These are phyloP conservation scores for Mirounga angustirostris DNA, from an alignment of 2,113 vertebrate genomes.

Conservation along the genomic window DNA sequence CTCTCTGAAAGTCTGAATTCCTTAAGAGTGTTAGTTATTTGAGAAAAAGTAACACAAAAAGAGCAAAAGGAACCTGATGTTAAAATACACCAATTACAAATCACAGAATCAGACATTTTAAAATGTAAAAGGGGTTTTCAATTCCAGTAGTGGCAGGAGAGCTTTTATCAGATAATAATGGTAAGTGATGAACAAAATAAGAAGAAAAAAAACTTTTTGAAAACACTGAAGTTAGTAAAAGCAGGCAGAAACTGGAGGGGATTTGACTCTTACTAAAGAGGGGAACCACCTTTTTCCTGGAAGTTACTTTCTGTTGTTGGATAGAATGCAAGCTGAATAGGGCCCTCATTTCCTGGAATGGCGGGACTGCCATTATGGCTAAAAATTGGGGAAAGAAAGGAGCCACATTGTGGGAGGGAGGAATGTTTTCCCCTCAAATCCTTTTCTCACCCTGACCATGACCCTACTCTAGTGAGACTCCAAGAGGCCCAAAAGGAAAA, in stretches of 20 bases:
- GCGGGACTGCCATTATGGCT: neutral
- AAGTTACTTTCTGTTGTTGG: neutral
- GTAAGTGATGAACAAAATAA: neutral
- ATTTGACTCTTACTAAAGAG: neutral
- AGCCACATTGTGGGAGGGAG: too few relatives aligned
- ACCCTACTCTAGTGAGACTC: neutral
- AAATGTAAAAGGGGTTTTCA: neutral
- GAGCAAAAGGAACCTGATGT: neutral
- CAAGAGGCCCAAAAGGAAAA: neutral
- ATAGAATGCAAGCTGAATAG: neutral
- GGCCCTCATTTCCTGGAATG: neutral
- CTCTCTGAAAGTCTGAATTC: neutral
- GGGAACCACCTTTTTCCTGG: neutral
- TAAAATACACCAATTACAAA: neutral
- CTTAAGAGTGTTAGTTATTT: neutral
- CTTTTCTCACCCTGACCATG: neutral
- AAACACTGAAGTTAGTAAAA: neutral
- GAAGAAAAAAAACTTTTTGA: neutral
- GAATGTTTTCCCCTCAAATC: neutral
- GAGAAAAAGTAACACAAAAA: neutral
- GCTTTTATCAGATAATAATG: neutral
- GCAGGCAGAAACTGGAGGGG: neutral
- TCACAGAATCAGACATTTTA: neutral
- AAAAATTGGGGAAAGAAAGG: neutral
- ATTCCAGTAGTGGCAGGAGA: neutral